These are phyloP conservation scores for Drosophila pseudoananassae DNA, from an alignment of 1,140 invertebrate genomes.

Conservation along the genomic window DNA sequence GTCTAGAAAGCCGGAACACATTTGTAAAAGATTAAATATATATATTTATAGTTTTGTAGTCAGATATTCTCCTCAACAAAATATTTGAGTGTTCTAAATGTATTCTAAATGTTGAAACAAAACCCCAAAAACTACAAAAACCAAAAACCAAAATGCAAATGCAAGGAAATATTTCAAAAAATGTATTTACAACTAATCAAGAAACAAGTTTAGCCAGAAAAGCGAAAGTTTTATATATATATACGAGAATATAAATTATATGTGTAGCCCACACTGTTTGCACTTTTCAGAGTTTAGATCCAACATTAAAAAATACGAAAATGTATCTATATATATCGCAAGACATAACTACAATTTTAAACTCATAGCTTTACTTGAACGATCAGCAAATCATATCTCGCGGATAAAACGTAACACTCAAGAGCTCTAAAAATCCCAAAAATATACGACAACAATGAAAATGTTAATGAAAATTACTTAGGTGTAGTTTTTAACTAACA, in stretches of 20 bases:
- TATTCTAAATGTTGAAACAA: conserved; percentile 70
- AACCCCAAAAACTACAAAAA: conserved; percentile 11
- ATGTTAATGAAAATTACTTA: conserved; percentile 42
- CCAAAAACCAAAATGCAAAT: conserved; percentile 4
- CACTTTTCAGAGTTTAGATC: conserved; percentile 74
- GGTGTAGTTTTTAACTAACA: conserved; percentile 38
- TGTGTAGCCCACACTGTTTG: conserved; percentile 60
- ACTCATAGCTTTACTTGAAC: conserved; percentile 37
- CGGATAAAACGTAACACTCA: conserved; percentile 35
- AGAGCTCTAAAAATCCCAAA: conserved; percentile 20
- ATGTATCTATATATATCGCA: conserved; percentile 24
- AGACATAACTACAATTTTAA: conserved; percentile 16
- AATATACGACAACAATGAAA: conserved; percentile 14
- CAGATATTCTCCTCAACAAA: conserved; percentile 41
- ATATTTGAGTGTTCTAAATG: conserved; percentile 73
- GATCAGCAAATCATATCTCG: conserved; percentile 34
- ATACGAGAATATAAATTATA: conserved; percentile 36
- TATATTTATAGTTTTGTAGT: conserved; percentile 52
- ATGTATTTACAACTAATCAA: conserved; percentile 59
- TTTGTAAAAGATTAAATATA: conserved; percentile 41
- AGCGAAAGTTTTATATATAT: conserved; percentile 48
- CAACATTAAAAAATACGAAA: conserved; percentile 30
- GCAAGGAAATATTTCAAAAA: conserved; percentile 26
- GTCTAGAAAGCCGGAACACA: conserved; percentile 22
- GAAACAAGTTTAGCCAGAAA: conserved; percentile 20